Evolutionary conservation across 2,113 vertebrate genomes (phyloP), one percentile per base, ranked within the genome.

Genomic region (Hippoglossus stenolepis): DNA sequence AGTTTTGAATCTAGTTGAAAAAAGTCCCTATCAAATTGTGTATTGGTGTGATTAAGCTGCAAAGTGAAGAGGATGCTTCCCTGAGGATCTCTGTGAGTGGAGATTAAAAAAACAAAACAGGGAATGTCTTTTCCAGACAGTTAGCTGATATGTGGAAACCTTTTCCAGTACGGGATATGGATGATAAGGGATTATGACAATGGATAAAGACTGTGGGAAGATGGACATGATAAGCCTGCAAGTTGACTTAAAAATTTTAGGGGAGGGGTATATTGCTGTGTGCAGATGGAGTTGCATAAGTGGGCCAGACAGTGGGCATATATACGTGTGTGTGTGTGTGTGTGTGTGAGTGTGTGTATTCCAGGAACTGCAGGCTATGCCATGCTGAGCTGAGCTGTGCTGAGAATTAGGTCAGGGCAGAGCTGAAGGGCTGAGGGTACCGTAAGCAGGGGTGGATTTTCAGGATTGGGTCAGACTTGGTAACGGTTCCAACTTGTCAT

Each of bases 341-440:
- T 80, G 71, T 75, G 49, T 72, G 1, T 71, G 8, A 59, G 10
- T 80, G 71, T 75, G 58, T 74, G 63, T 75, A 43, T 81, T 84
- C 75, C 85, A 83, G 85, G 80, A 85, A 89, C 85, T 82, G 84
- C 69, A 77, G 82, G 77, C 84, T 79, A 57, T 82, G 74, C 79
- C 84, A 75, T 85, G 88, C 84, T 88, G 87, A 87, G 86, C 88
- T 54, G 47, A 18, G 47, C 85, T 71, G 65, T 85, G 87, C 85
- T 86, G 90, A 90, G 84, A 93, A 92, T 88, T 92, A 91, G 92
- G 92, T 93, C 92, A 92, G 86, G 80, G 78, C 73, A 78, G 73
- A 73, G 79, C 90, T 87, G 87, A 87, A 87, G 89, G 85, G 88
- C 89, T 85, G 79, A 75, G 63, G 77, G 56, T 70, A 78, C 72